phyloP scores from a whole-genome alignment of 2,797 vertebrate species.

The Brotogeris chrysoptera region DNA sequence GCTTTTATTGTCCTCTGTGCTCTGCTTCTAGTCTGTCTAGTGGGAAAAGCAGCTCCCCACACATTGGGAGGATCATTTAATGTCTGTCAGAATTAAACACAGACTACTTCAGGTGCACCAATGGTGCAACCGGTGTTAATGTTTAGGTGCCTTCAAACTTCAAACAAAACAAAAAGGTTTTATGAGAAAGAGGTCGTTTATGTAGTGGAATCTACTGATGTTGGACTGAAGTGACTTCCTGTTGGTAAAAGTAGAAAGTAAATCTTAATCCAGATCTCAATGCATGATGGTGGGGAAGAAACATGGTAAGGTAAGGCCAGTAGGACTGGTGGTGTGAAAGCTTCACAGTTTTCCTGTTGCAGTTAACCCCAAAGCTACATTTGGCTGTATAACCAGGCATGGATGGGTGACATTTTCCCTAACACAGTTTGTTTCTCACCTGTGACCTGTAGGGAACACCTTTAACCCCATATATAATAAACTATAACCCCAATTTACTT shows the following conservation, averaged over 20 bases:
- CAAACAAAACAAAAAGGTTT: background rate
- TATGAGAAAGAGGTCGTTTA: background rate
- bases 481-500: background rate
- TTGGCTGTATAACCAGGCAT: background rate
- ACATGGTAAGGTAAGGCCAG: fast-evolving
- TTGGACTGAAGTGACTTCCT: background rate
- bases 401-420: background rate
- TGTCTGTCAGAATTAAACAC: background rate
- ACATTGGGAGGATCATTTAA: background rate
- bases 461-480: background rate
- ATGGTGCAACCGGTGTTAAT: background rate
- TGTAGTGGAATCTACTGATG: background rate
- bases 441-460: background rate
- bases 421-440: background rate
- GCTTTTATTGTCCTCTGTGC: background rate
- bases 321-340: background rate
- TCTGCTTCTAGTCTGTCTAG: background rate
- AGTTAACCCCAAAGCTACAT: background rate
- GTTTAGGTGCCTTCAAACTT: background rate
- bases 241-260: background rate
- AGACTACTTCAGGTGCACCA: background rate
- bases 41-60: background rate
- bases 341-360: background rate
- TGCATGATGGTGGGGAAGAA: background rate
- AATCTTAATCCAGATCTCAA: background rate